Evolutionary conservation across 2,888 invertebrate genomes (phyloP).

Genomic region (Dryobota labecula): DNA sequence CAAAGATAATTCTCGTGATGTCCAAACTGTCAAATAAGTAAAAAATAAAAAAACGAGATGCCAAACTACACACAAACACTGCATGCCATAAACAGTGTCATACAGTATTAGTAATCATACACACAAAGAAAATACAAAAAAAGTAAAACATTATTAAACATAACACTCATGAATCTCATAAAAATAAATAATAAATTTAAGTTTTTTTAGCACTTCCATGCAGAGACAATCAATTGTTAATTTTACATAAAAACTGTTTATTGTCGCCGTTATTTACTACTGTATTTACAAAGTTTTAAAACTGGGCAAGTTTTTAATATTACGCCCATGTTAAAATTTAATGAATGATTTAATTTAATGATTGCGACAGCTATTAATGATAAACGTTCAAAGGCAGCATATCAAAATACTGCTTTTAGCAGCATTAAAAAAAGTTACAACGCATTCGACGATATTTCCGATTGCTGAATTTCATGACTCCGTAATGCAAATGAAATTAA

Average conservation of each 20-base stretch:
- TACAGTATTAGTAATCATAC: conserved; percentile 65
- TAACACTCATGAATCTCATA: conserved; percentile 57
- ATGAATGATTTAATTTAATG: too few relatives aligned
- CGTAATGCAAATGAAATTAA: conserved; percentile 6
- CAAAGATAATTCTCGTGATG: conserved; percentile 20
- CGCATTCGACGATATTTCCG: background rate
- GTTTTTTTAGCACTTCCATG: conserved; percentile 76
- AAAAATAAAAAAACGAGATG: conserved; percentile 35
- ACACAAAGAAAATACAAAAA: conserved; percentile 57
- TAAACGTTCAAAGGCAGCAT: conserved; percentile 27
- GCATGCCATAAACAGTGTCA: conserved; percentile 64
- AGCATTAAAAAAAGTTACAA: conserved; percentile 7
- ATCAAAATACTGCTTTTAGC: background rate
- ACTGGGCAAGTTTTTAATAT: conserved; percentile 6
- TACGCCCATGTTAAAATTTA: conserved; percentile 4
- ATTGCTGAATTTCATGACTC: conserved; percentile 25
- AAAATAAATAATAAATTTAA: conserved; percentile 56
- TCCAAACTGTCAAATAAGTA: conserved; percentile 30
- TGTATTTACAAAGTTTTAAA: conserved; percentile 44
- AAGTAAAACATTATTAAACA: conserved; percentile 43
- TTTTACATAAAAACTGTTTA: conserved; percentile 64
- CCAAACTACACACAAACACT: conserved; percentile 61
- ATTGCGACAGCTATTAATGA: conserved; percentile 28
- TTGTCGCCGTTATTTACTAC: conserved; percentile 65
- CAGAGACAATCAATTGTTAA: conserved; percentile 74